A percentile compares a stretch with the other conserved stretches of the same genome.
Conservation (phyloP, 2,113 vertebrate genomes). For the Rynchops niger region DNA sequence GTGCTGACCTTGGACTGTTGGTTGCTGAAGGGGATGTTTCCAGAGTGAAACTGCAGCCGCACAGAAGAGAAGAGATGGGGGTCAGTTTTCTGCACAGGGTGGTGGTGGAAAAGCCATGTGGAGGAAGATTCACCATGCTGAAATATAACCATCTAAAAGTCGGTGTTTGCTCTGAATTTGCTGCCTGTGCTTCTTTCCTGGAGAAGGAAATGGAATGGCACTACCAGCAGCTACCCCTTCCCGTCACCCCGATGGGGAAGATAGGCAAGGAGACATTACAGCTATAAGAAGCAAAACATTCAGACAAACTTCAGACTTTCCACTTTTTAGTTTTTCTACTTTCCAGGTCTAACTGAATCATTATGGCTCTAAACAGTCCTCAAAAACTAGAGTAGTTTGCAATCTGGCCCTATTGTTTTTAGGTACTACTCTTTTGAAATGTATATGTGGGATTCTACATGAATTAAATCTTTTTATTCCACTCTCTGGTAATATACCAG, state of each 20-base stretch:
- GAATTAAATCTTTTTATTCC: background rate
- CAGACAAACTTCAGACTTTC: background rate
- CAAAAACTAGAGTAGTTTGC: background rate
- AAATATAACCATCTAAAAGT: background rate
- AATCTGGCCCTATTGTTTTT: background rate
- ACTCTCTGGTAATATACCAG: background rate
- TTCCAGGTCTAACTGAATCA: background rate
- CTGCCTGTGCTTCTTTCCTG: background rate
- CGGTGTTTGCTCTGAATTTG: background rate
- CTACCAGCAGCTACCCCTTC: background rate
- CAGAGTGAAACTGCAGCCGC: background rate
- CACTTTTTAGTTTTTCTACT: background rate
- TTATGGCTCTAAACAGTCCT: background rate
- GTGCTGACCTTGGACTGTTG: background rate
- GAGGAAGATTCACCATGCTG: background rate
- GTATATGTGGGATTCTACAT: background rate
- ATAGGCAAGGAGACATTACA: background rate
- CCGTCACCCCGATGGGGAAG: background rate
- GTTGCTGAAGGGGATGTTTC: background rate
- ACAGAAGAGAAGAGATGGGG: background rate
- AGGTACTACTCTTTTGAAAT: background rate
- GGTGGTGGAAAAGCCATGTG: background rate
- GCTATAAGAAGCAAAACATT: background rate
- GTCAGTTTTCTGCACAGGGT: background rate
- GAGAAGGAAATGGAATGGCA: background rate